phyloP scores from a whole-genome alignment of 2,888 invertebrate species.

The Galerucella nymphaeae region DNA sequence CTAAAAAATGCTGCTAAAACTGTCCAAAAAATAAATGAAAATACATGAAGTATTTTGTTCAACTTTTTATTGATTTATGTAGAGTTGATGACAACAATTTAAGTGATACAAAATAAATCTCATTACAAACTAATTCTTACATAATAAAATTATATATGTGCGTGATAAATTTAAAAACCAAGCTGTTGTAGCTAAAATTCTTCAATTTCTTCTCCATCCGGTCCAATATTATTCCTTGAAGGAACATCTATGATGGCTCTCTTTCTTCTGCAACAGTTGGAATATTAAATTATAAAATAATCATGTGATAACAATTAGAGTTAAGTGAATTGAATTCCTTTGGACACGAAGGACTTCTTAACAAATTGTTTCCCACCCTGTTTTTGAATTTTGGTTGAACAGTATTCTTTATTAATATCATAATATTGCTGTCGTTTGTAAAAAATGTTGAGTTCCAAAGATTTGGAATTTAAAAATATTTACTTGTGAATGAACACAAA shows the following conservation, averaged over 20 bases:
- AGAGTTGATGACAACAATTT: background rate
- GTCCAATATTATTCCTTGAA: constrained; percentile 38
- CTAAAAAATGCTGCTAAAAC: no score
- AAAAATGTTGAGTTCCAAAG: no score
- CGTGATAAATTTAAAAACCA: background rate
- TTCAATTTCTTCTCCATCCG: constrained; percentile 45
- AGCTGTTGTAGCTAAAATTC: constrained; percentile 36
- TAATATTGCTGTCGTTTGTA: no score
- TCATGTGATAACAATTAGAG: no score
- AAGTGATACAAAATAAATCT: constrained; percentile 1
- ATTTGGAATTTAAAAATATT: no score
- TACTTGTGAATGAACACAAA: no score
- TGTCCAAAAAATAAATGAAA: background rate
- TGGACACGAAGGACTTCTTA: no score
- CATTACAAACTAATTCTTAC: background rate
- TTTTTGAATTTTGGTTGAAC: no score
- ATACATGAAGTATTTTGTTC: background rate
- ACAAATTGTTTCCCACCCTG: no score
- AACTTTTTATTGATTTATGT: background rate
- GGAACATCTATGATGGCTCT: constrained; percentile 44
- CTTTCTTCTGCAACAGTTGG: constrained; percentile 23
- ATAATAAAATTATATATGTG: background rate
- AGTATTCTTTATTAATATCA: no score
- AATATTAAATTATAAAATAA: background rate
- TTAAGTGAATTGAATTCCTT: no score